Percentiles rank a stretch among this genome's conserved stretches.
phyloP scores from a whole-genome alignment of 2,113 vertebrate species.

The Xenopus laevis region DNA sequence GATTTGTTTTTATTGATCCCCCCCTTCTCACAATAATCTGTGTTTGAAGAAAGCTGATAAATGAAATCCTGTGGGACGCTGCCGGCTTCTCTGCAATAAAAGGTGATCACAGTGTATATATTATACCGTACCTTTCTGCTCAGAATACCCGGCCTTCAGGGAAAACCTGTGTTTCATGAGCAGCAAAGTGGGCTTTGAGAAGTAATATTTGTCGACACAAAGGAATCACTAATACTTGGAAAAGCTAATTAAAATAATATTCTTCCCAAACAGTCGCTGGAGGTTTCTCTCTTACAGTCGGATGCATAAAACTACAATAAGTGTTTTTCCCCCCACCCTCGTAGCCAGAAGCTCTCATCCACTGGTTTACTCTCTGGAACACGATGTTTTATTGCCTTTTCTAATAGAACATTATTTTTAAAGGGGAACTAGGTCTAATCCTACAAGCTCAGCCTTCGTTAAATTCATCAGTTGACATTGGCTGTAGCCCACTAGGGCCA shows the following conservation, averaged over 20 bases:
- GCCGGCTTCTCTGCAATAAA: constrained; percentile 9
- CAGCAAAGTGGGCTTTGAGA: not conserved
- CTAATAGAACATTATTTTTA: constrained; percentile 37
- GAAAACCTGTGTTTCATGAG: not conserved
- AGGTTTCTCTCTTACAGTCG: constrained; percentile 8
- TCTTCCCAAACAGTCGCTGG: constrained; percentile 5
- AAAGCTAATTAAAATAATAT: constrained; percentile 15
- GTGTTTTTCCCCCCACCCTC: constrained; percentile 51
- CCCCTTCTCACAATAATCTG: constrained; percentile 3
- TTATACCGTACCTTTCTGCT: not conserved
- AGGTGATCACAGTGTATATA: constrained; percentile 1
- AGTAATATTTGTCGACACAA: constrained; percentile 12
- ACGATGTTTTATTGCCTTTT: constrained; percentile 59
- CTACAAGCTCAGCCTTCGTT: too few relatives aligned
- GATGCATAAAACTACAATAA: constrained; percentile 52
- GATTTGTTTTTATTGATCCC: constrained; percentile 6
- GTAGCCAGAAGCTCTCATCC: constrained; percentile 53
- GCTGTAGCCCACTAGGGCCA: too few relatives aligned
- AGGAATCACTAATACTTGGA: constrained; percentile 3
- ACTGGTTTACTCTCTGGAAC: constrained; percentile 28
- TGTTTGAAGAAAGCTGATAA: not conserved
- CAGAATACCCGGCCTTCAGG: not conserved
- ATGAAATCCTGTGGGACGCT: not conserved
- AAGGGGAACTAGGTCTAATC: not conserved
- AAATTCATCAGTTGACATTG: too few relatives aligned